phyloP scores from a whole-genome alignment of 2,113 vertebrate species.

The Dendrocopos noguchii region DNA sequence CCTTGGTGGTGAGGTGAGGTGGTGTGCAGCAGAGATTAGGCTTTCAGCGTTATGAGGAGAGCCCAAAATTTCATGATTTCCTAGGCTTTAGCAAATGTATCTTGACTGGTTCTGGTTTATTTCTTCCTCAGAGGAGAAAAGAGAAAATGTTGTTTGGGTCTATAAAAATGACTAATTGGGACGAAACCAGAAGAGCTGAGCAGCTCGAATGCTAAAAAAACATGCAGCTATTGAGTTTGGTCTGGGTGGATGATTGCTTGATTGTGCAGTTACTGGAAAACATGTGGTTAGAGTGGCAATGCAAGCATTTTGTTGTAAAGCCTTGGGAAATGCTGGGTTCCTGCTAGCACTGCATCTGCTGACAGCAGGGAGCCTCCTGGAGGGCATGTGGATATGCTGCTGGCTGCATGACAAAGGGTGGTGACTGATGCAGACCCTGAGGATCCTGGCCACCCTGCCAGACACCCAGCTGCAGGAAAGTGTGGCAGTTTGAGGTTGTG shows the following conservation, averaged over 20 bases:
- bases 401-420: background rate
- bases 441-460: fast-evolving
- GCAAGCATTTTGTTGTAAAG: background rate
- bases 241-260: background rate
- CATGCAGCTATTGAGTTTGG: background rate
- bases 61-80: fast-evolving
- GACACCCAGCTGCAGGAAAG: background rate
- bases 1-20: fast-evolving
- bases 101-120: background rate
- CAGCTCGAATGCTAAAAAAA: background rate
- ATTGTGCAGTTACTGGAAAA: background rate
- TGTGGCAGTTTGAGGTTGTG: too few relatives aligned
- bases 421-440: fast-evolving
- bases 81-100: background rate
- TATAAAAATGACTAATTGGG: background rate
- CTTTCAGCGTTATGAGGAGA: background rate
- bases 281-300: background rate
- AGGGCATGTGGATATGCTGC: fast-evolving
- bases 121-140: background rate
- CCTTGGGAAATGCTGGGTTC: background rate
- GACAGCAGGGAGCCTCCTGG: background rate
- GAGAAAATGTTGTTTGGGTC: background rate
- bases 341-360: fast-evolving
- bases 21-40: background rate
- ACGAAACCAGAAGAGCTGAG: background rate